phyloP scores from a whole-genome alignment of 2,113 vertebrate species.

The Dasyprocta punctata region DNA sequence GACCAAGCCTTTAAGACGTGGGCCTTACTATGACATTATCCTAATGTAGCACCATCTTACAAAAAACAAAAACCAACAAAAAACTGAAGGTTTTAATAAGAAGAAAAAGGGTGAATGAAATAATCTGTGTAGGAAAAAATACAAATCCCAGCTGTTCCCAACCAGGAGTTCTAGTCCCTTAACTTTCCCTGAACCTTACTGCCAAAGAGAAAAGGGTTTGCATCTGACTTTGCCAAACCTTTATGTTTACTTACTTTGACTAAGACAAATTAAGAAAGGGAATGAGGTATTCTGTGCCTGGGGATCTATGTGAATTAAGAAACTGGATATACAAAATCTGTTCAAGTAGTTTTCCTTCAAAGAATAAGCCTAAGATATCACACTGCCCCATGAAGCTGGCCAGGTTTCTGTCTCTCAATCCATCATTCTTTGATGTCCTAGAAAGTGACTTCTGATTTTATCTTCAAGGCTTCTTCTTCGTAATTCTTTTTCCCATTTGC shows the following conservation, averaged over 20 bases:
- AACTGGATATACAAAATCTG: not conserved
- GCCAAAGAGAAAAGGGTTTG: not conserved
- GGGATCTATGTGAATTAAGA: not conserved
- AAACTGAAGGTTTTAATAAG: not conserved
- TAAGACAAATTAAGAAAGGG: constrained; percentile 27
- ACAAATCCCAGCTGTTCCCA: not conserved
- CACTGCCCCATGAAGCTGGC: not conserved
- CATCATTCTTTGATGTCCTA: not conserved
- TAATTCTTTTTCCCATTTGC: constrained; percentile 19
- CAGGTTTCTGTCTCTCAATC: not conserved
- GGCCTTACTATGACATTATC: not conserved
- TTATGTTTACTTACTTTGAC: constrained; percentile 2
- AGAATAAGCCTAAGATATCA: not conserved
- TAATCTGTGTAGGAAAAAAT: not conserved
- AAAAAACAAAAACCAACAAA: too few species aligned
- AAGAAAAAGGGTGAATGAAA: not conserved
- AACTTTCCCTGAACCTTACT: constrained; percentile 2
- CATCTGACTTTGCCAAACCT: not conserved
- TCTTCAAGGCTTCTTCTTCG: constrained; percentile 27
- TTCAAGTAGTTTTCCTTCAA: not conserved
- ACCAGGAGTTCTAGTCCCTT: not conserved
- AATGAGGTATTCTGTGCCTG: not conserved
- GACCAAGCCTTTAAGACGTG: not conserved
- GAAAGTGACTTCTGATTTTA: constrained; percentile 58
- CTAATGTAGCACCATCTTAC: not conserved